Base-by-base conservation (phyloP, 2,113 vertebrate species). In the Herpetotheres cachinnans region DNA sequence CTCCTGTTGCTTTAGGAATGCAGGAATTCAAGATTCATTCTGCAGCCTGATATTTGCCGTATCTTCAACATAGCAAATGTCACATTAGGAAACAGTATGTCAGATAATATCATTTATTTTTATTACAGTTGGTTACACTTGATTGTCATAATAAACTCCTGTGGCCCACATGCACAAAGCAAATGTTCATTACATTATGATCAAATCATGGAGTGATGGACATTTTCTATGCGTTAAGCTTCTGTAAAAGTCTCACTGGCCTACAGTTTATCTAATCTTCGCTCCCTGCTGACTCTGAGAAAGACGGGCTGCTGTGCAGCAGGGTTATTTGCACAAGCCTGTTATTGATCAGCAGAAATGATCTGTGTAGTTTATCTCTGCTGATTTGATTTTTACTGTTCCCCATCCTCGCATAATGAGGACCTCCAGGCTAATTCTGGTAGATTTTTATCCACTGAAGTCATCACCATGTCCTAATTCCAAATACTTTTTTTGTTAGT, bases 321-420 rank as follows among this genome's bases (percentile, higher is more conserved):
- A 63, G 77, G 67, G 71, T 93, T 77, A 87, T 85, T 59, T 91
- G 93, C 93, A 94, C 77, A 89, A 89, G 91, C 38, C 72, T 50
- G 61, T 86, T 84, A 96, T 85, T 36, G 86, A 97, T 92, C 91
- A 95, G 78, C 86, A 95, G 80, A 82, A 46, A 82, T 29, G 74
- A 88, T 80, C 73, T 38, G 11, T 56, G 83, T 77, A 34, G 18
- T 97, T 95, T 84, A 78, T 93, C 93, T 93, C 94, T 84, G 77
- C 93, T 95, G 81, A 82, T 82, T 95, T 97, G 88, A 83, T 91
- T 89, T 96, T 90, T 90, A 76, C 95, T 63, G 70, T 30, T 50
- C 50, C 89, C 89, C 76, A 44, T 56, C 44, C 87, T 65, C 52
- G 4, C 65, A 86, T 79, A 96, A 94, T 7, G 58, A 96, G 93